Percentiles rank a stretch among this genome's conserved stretches.
Conservation (phyloP, 2,113 vertebrate species). For the Equus quagga region DNA sequence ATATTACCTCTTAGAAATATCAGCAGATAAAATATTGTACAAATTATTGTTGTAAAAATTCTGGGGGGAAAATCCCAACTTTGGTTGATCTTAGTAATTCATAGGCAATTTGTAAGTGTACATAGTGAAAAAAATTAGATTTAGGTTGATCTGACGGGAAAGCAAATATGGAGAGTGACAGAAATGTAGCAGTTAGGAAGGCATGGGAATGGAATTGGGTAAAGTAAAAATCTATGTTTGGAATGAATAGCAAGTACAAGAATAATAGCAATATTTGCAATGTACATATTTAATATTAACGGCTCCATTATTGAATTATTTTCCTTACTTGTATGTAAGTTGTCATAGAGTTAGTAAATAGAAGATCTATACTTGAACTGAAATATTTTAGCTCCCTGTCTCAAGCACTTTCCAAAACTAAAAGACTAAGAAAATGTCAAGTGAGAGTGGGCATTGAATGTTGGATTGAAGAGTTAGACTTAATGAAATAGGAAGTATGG, state of each 20-base stretch:
- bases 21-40: neutral
- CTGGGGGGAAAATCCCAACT: neutral
- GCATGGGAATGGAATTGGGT: accelerated
- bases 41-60: neutral
- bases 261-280: neutral
- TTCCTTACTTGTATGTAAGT: neutral
- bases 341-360: neutral
- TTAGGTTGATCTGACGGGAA: neutral
- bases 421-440: slow-evolving; percentile 21
- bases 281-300: neutral
- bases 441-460: neutral
- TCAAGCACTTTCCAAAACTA: neutral
- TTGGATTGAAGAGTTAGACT: neutral
- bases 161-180: neutral
- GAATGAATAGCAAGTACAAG: neutral
- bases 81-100: neutral
- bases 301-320: neutral
- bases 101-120: neutral
- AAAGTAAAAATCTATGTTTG: neutral
- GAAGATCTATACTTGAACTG: neutral
- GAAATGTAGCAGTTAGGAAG: neutral
- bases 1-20: neutral
- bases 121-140: neutral
- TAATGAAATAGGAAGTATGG: neutral
- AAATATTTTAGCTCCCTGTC: neutral